Percentiles rank a stretch among this genome's conserved stretches.
phyloP scores from a whole-genome alignment of 2,888 invertebrate genomes.

The Marronus borbonicus region DNA sequence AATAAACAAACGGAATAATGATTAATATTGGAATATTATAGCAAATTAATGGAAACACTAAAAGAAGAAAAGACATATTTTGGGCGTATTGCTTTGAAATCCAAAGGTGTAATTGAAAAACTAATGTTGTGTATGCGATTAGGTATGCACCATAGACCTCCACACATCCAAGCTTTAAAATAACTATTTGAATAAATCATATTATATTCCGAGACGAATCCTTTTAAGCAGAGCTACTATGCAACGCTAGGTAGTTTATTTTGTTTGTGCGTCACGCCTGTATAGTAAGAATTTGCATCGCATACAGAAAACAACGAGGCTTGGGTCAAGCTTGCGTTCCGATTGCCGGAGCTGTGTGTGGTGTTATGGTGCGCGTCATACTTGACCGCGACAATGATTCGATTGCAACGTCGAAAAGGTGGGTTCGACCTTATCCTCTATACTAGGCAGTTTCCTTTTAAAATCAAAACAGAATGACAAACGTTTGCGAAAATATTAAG shows the following conservation, averaged over 20 bases:
- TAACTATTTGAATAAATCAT: slow-evolving; percentile 24
- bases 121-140: not conserved
- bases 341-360: not conserved
- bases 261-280: slow-evolving; percentile 38
- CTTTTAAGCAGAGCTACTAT: not conserved
- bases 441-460: no score
- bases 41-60: no score
- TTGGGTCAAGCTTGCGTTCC: slow-evolving; percentile 41
- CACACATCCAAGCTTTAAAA: slow-evolving; percentile 10
- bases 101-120: not conserved
- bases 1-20: no score
- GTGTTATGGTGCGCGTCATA: slow-evolving; percentile 17
- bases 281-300: slow-evolving; percentile 42
- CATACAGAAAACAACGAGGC: slow-evolving; percentile 38
- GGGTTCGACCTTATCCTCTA: no score
- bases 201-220: slow-evolving; percentile 6
- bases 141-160: not conserved
- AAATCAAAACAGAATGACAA: no score
- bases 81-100: not conserved
- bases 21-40: no score
- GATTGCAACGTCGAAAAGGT: slow-evolving; percentile 20
- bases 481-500: no score
- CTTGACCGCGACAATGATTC: slow-evolving; percentile 30
- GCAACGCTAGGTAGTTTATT: not conserved
- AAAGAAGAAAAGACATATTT: not conserved